These are phyloP conservation scores for Sorex maritimensis DNA, from an alignment of 2,797 vertebrate genomes.

Conservation along the genomic window DNA sequence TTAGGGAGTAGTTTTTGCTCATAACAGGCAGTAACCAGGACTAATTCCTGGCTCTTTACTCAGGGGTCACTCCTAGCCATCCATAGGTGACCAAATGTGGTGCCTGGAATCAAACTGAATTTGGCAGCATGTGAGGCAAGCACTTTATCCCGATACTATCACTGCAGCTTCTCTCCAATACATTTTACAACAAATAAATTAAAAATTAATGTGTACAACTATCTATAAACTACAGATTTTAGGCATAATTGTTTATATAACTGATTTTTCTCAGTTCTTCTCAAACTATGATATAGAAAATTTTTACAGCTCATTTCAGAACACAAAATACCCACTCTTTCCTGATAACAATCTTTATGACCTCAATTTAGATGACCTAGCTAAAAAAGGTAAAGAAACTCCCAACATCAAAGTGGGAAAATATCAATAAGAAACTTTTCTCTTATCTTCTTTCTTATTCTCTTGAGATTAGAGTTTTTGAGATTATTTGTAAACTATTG, in stretches of 20 bases:
- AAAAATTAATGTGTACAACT: conserved; percentile 41
- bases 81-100: too few species aligned
- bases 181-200: conserved; percentile 33
- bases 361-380: neutral
- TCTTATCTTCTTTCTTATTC: neutral
- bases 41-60: too few species aligned
- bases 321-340: neutral
- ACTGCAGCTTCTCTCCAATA: neutral
- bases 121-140: too few species aligned
- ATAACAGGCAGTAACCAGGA: too few species aligned
- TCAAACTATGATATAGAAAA: neutral
- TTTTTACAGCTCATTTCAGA: conserved; percentile 24
- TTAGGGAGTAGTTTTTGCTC: too few species aligned
- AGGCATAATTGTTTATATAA: conserved; percentile 4
- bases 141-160: too few species aligned
- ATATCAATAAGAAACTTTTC: neutral
- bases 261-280: conserved; percentile 3
- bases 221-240: conserved; percentile 13
- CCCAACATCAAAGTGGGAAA: neutral
- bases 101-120: too few species aligned
- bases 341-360: neutral
- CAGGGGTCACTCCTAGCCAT: too few species aligned
- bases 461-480: conserved; percentile 3
- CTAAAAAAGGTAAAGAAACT: conserved; percentile 36
- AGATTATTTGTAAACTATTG: neutral